These are phyloP conservation scores for Drosophila austrosaltans DNA, from an alignment of 2,888 invertebrate species.

Conservation along the genomic window DNA sequence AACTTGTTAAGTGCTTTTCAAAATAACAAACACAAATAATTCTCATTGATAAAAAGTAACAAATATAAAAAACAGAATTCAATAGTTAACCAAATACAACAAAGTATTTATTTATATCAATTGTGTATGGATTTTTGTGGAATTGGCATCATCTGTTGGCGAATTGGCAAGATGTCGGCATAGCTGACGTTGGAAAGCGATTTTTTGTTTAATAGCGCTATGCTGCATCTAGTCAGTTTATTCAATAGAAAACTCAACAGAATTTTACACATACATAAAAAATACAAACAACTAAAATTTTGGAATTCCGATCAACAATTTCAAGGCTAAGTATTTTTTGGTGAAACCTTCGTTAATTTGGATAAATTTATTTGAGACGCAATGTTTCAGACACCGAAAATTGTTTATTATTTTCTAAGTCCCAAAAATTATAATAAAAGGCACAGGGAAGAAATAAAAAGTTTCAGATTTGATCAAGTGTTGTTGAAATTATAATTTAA, in stretches of 20 bases:
- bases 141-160: conserved; percentile 73
- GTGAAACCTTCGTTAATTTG: background rate
- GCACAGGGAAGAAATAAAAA: background rate
- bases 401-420: too few species aligned
- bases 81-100: conserved; percentile 39
- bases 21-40: conserved; percentile 59
- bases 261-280: conserved; percentile 3
- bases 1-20: conserved; percentile 70
- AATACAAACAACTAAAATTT: background rate
- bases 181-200: conserved; percentile 82
- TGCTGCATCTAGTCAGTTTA: conserved; percentile 84
- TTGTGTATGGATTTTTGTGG: conserved; percentile 1
- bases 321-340: background rate
- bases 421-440: background rate
- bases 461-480: background rate
- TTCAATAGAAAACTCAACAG: conserved; percentile 80
- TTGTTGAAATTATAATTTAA: background rate
- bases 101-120: conserved; percentile 21
- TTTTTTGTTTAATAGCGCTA: conserved; percentile 77
- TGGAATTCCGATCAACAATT: background rate
- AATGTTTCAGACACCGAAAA: too few species aligned
- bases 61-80: conserved; percentile 12
- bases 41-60: conserved; percentile 71
- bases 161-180: conserved; percentile 84
- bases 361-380: background rate